Base-by-base conservation (phyloP, 2,888 invertebrate genomes). In the Hemaris fuciformis region DNA sequence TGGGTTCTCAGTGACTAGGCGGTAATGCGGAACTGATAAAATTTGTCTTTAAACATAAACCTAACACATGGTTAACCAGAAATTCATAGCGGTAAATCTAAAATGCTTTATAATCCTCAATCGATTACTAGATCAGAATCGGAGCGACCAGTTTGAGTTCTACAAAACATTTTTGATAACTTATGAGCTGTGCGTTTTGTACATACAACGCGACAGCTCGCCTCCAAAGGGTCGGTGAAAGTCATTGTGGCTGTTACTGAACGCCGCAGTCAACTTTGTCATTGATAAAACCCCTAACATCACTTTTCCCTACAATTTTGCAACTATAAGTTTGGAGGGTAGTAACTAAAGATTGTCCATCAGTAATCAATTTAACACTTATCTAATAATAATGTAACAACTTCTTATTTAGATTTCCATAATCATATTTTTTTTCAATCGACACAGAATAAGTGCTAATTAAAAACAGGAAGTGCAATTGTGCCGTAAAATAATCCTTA, bases 381-480 rank as follows among this genome's bases (percentile, higher is more conserved):
- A 92, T 78, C 91, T 92, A 92, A 90, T 88, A 92, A 90, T 92
- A 92, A 91, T 91, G 90, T 91, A 92, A 91, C 91, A 92, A 91
- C 90, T 85, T 88, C 89, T 92, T 91, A 91, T 80, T 90, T 91
- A 89, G 82, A 82, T 88, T 89, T 88, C 88, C 82, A 87, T 90
- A 91, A 88, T 91, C 87, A 85, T 89, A 88, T 87, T 88, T 66
- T 75, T 75, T 75, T 75, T 91, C 85, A 89, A 89, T 89, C 92
- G 92, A 92, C 92, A 92, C 92, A 91, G 89, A 92, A 91, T 91
- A 91, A 91, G 92, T 92, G 92, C 92, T 90, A 91, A 90, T 91
- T 87, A 91, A 92, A 89, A 92, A 92, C 92, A 91, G 92, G 92
- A 91, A 92, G 92, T 92, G 92, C 92, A 85, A 84, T 88, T 90